phyloP scores from a whole-genome alignment of 2,113 vertebrate genomes.

The Cololabis saira region DNA sequence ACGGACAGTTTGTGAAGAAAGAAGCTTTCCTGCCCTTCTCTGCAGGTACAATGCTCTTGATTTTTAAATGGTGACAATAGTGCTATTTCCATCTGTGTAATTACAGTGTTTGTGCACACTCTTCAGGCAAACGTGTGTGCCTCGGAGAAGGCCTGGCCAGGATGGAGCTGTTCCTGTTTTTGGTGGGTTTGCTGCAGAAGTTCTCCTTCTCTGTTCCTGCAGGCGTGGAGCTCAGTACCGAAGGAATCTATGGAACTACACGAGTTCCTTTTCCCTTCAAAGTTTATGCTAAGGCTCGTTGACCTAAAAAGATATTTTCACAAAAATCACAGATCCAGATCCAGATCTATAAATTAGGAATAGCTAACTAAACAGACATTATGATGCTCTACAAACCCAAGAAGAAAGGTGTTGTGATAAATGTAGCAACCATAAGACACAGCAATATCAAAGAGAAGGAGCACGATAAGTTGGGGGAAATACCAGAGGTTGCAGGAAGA shows the following conservation, averaged over 20 bases:
- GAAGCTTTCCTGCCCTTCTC: constrained; percentile 88
- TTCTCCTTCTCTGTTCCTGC: constrained; percentile 78
- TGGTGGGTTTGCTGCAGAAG: constrained; percentile 81
- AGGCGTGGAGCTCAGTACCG: constrained; percentile 49
- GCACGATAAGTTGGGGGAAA: too few relatives aligned
- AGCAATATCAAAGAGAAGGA: too few relatives aligned
- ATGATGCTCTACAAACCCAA: too few relatives aligned
- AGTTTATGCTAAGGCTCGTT: constrained; percentile 63
- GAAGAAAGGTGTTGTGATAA: too few relatives aligned
- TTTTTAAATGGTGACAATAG: too few relatives aligned
- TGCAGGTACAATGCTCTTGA: constrained; percentile 82
- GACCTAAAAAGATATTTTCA: background rate
- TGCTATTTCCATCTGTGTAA: too few relatives aligned
- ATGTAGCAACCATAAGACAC: too few relatives aligned
- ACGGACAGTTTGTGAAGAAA: constrained; percentile 84
- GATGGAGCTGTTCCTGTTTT: constrained; percentile 86
- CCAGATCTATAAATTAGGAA: too few relatives aligned
- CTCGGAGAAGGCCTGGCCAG: constrained; percentile 84
- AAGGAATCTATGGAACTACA: constrained; percentile 42
- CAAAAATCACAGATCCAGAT: too few relatives aligned
- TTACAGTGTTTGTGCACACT: constrained; percentile 4
- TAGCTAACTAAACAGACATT: too few relatives aligned
- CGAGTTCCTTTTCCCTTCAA: constrained; percentile 64
- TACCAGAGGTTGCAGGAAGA: too few relatives aligned
- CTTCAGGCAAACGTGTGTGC: constrained; percentile 83